Evolutionary conservation across 2,797 vertebrate genomes (phyloP).

Genomic region (Furcifer pardalis): DNA sequence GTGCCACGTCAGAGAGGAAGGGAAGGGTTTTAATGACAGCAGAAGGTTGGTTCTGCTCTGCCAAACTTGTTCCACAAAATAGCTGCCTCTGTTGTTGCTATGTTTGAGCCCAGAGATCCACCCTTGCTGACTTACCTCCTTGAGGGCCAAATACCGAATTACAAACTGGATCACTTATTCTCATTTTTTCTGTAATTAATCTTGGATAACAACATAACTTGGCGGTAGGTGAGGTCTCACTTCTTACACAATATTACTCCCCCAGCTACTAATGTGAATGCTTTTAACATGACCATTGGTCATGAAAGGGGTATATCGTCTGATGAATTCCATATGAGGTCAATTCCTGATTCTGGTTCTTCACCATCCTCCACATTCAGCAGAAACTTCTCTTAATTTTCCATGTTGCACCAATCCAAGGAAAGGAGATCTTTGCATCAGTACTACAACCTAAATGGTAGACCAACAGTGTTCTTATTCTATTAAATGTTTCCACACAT

Average conservation of each 20-base stretch:
- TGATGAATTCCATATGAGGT: not conserved
- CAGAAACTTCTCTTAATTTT: not conserved
- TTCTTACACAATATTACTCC: not conserved
- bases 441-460: not conserved
- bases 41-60: constrained; percentile 30
- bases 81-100: not conserved
- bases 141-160: not conserved
- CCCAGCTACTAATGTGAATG: not conserved
- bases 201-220: not conserved
- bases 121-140: not conserved
- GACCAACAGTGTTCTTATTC: too few relatives aligned
- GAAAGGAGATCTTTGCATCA: not conserved
- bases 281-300: too few relatives aligned
- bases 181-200: not conserved
- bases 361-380: not conserved
- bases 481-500: too few relatives aligned
- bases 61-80: not conserved
- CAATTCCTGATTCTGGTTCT: not conserved
- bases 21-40: constrained; percentile 51
- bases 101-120: constrained; percentile 12
- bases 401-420: not conserved
- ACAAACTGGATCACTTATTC: not conserved
- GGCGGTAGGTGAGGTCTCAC: not conserved
- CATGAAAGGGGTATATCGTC: too few relatives aligned
- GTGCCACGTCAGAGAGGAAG: constrained; percentile 25